Evolutionary conservation across 2,888 invertebrate species (phyloP).

Genomic region (Amblyjoppa proteus): DNA sequence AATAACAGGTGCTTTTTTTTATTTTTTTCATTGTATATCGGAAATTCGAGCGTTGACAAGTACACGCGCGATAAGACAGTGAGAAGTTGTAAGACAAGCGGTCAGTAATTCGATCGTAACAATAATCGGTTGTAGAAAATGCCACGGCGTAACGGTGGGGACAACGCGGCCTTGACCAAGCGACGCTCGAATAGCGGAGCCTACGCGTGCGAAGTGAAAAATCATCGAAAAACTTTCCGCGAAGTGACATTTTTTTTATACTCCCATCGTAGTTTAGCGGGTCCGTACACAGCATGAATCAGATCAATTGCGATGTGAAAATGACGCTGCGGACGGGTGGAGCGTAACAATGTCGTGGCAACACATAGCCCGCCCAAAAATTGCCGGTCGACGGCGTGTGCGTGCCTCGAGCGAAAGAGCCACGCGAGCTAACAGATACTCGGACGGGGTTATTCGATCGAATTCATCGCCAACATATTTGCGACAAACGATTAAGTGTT

Average conservation of each 20-base stretch:
- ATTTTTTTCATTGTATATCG: neutral
- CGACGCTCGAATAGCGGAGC: slow-evolving; percentile 50
- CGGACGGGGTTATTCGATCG: neutral
- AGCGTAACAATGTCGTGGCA: slow-evolving; percentile 27
- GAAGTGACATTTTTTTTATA: neutral
- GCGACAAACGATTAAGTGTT: neutral
- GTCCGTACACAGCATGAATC: neutral
- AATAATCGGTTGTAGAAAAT: slow-evolving; percentile 1
- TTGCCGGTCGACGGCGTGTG: slow-evolving; percentile 53
- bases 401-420: slow-evolving; percentile 17
- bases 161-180: slow-evolving; percentile 24
- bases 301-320: neutral
- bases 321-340: neutral
- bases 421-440: slow-evolving; percentile 37
- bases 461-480: neutral
- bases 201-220: slow-evolving; percentile 2
- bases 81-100: neutral
- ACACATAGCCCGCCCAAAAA: slow-evolving; percentile 52
- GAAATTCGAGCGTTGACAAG: neutral
- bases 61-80: neutral
- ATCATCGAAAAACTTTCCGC: slow-evolving; percentile 6
- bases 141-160: slow-evolving; percentile 16
- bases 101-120: neutral
- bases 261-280: too few relatives aligned
- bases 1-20: slow-evolving; percentile 67